These are phyloP conservation scores for Octodon degus DNA, from an alignment of 2,113 vertebrate species.

Conservation along the genomic window DNA sequence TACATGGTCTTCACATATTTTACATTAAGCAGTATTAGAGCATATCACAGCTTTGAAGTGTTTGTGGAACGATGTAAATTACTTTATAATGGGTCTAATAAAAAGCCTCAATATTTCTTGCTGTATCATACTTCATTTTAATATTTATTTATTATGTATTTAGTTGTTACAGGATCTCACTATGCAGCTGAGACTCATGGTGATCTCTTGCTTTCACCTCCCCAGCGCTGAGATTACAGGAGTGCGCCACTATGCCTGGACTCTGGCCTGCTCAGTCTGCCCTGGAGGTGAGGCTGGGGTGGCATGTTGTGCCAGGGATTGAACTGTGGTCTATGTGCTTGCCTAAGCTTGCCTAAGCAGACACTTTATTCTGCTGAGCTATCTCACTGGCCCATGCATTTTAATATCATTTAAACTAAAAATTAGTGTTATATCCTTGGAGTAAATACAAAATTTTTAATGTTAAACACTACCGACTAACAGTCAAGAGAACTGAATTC, in stretches of 20 bases:
- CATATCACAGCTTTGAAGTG: background rate
- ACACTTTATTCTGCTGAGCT: too few species aligned
- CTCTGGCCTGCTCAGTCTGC: too few species aligned
- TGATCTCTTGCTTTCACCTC: too few species aligned
- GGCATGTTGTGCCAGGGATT: too few species aligned
- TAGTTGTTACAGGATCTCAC: too few species aligned
- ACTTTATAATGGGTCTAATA: constrained; percentile 52
- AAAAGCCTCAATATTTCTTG: constrained; percentile 23
- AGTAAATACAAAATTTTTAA: constrained; percentile 24
- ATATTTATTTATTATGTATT: too few species aligned
- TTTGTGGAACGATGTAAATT: constrained; percentile 60
- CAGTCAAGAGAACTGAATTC: background rate
- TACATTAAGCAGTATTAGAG: constrained; percentile 12
- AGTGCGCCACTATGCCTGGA: too few species aligned
- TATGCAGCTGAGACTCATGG: too few species aligned
- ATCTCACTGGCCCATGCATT: background rate
- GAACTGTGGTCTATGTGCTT: too few species aligned
- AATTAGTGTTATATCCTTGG: constrained; percentile 13
- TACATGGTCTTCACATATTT: constrained; percentile 13
- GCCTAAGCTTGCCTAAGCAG: too few species aligned
- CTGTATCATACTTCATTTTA: background rate
- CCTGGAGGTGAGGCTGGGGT: too few species aligned
- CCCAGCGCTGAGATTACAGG: too few species aligned
- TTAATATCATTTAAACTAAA: constrained; percentile 37
- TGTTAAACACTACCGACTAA: constrained; percentile 16